Evolutionary conservation across 2,888 invertebrate species (phyloP).

Genomic region (Anagyrus pseudococci): DNA sequence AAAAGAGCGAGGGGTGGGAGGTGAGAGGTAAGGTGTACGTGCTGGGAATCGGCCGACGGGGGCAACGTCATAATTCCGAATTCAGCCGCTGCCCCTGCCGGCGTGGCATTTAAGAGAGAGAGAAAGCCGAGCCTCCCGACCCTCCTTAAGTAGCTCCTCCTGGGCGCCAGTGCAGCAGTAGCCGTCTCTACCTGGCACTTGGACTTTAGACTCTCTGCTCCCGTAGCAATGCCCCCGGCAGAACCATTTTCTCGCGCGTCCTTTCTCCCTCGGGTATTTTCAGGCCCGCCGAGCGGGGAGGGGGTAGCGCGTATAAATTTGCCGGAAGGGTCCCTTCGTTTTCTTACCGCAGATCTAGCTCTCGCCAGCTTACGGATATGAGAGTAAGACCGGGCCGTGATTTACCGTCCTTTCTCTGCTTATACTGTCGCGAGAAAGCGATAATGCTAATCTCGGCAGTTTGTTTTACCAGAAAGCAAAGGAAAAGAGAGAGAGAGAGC

Average conservation of each 20-base stretch:
- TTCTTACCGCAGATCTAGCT: not conserved
- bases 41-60: too few species aligned
- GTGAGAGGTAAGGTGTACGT: too few species aligned
- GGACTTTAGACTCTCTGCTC: not conserved
- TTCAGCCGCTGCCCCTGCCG: slow-evolving; percentile 34
- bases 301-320: not conserved
- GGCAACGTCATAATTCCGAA: slow-evolving; percentile 50
- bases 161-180: not conserved
- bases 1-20: too few species aligned
- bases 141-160: slow-evolving; percentile 38
- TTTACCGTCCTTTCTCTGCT: too few species aligned
- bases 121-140: slow-evolving; percentile 39
- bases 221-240: not conserved
- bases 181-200: not conserved
- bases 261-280: not conserved
- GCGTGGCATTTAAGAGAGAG: slow-evolving; percentile 43
- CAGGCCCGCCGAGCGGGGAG: not conserved
- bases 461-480: too few species aligned
- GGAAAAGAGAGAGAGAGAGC: too few species aligned
- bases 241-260: not conserved
- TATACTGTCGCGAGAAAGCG: too few species aligned
- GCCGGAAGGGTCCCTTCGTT: not conserved
- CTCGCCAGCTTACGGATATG: too few species aligned
- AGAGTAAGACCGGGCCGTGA: too few species aligned
- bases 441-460: too few species aligned